phyloP scores from a whole-genome alignment of 2,888 invertebrate species.

The Lagria hirta region DNA sequence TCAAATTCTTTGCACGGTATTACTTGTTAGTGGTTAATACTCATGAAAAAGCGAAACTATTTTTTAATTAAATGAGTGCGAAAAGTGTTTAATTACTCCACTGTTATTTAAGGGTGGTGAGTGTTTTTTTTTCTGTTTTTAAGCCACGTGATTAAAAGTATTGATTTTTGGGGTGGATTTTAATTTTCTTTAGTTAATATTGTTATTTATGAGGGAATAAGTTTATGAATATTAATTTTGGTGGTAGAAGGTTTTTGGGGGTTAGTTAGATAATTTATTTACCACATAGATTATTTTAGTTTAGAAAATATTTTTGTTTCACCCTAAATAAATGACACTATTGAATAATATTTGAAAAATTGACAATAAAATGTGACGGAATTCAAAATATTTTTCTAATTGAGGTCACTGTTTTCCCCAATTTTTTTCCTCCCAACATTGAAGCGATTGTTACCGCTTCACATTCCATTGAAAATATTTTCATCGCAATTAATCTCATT shows the following conservation, averaged over 20 bases:
- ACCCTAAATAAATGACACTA: slow-evolving; percentile 22
- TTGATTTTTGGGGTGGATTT: slow-evolving; percentile 46
- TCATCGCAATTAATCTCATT: slow-evolving; percentile 21
- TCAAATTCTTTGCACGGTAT: slow-evolving; percentile 62
- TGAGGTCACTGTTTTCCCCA: slow-evolving; percentile 51
- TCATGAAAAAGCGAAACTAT: slow-evolving; percentile 39
- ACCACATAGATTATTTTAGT: slow-evolving; percentile 12
- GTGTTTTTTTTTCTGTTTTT: slow-evolving; percentile 20
- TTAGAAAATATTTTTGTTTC: slow-evolving; percentile 21
- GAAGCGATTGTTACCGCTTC: too few relatives aligned
- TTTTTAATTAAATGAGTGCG: slow-evolving; percentile 1
- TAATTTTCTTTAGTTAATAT: slow-evolving; percentile 9
- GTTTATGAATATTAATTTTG: slow-evolving; percentile 23
- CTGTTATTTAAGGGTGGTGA: slow-evolving; percentile 28
- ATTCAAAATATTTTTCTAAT: slow-evolving; percentile 51
- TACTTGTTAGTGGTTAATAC: slow-evolving; percentile 51
- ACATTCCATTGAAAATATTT: slow-evolving; percentile 34
- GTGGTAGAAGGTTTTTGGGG: slow-evolving; percentile 1
- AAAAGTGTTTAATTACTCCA: background rate
- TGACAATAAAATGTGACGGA: slow-evolving; percentile 44
- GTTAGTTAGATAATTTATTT: slow-evolving; percentile 1
- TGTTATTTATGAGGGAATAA: background rate
- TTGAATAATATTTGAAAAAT: too few relatives aligned
- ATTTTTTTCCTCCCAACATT: slow-evolving; percentile 45
- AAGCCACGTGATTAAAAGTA: slow-evolving; percentile 44